These are phyloP conservation scores for Hyphantria cunea DNA, from an alignment of 1,140 invertebrate species.

Conservation along the genomic window DNA sequence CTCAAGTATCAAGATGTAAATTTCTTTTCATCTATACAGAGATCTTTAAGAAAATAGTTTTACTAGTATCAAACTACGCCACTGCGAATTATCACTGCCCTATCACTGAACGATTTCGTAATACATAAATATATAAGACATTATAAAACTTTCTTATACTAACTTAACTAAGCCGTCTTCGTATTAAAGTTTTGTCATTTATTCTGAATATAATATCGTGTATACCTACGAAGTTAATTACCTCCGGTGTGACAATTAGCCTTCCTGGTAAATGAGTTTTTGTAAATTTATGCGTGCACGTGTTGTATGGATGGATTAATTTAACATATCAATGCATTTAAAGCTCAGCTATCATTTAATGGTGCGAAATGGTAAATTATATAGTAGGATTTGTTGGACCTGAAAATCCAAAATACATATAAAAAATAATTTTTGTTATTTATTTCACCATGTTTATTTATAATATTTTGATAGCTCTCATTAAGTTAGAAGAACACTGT, in stretches of 20 bases:
- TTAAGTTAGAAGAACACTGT: too few relatives aligned
- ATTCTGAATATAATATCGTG: slow-evolving; percentile 68
- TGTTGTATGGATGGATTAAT: slow-evolving; percentile 18
- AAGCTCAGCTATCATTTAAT: too few relatives aligned
- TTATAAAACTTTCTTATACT: slow-evolving; percentile 15
- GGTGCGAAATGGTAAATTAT: too few relatives aligned
- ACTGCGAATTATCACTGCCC: background rate
- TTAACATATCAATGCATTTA: background rate
- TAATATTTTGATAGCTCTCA: too few relatives aligned
- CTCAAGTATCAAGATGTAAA: background rate
- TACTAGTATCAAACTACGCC: background rate
- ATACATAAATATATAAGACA: slow-evolving; percentile 17
- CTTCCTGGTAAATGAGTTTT: slow-evolving; percentile 46
- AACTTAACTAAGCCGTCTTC: slow-evolving; percentile 35
- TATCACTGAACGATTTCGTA: slow-evolving; percentile 12
- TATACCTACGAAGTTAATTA: slow-evolving; percentile 55
- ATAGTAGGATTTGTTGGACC: too few relatives aligned
- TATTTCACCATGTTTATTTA: too few relatives aligned
- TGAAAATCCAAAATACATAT: too few relatives aligned
- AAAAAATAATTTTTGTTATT: too few relatives aligned
- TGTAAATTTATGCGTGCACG: slow-evolving; percentile 30
- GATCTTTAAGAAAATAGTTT: too few relatives aligned
- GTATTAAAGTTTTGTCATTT: slow-evolving; percentile 50
- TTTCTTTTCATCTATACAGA: background rate
- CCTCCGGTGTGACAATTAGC: slow-evolving; percentile 50